A percentile compares a stretch with the other conserved stretches of the same genome.
Conservation (phyloP, 2,113 vertebrate genomes). For the Apistogramma diplotaenia region DNA sequence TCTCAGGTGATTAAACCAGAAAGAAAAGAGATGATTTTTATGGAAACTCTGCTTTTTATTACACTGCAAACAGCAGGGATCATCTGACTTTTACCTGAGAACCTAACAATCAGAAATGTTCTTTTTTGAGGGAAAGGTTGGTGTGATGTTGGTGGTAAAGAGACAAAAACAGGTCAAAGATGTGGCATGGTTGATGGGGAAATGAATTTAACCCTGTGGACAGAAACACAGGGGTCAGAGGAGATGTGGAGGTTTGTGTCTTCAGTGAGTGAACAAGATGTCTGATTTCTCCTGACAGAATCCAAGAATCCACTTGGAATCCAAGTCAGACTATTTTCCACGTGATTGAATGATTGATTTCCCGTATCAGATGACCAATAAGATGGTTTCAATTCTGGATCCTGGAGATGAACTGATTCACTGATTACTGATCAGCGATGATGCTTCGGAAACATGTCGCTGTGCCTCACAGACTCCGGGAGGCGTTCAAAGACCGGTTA, state of each 20-base stretch:
- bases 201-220: neutral
- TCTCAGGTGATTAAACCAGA: neutral
- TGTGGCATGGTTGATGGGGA: no score
- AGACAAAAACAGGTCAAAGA: neutral
- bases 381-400: neutral
- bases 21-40: neutral
- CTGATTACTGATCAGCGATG: neutral
- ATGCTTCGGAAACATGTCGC: conserved; percentile 2
- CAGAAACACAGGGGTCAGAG: no score
- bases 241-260: no score
- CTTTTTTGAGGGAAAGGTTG: no score
- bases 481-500: conserved; percentile 46
- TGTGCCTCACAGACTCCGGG: neutral
- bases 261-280: neutral
- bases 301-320: no score
- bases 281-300: neutral
- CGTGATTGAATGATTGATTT: neutral
- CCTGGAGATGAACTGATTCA: neutral
- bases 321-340: neutral
- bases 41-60: neutral
- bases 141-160: no score
- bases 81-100: neutral
- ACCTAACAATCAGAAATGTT: neutral
- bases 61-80: neutral
- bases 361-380: neutral